Percentiles rank a stretch among this genome's conserved stretches.
phyloP scores from a whole-genome alignment of 35 echinoderm and acorn worm species.

The Heliocidaris erythrogramma region DNA sequence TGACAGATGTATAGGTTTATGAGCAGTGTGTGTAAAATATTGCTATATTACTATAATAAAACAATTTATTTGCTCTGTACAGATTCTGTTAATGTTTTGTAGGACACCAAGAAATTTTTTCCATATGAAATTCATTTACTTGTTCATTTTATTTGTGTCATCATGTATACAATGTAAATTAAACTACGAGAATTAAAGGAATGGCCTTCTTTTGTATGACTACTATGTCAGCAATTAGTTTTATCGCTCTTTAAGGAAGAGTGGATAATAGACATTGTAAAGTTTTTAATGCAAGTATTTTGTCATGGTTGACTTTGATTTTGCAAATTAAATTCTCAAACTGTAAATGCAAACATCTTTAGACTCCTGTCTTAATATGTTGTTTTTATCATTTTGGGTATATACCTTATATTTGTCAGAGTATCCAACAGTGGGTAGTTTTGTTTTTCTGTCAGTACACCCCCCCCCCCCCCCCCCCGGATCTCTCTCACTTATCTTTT shows the following conservation, averaged over 20 bases:
- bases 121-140: conserved; percentile 5
- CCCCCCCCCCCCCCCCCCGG: background rate
- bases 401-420: no score
- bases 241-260: conserved; percentile 32
- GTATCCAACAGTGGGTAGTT: no score
- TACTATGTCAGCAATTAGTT: conserved; percentile 50
- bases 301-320: conserved; percentile 52
- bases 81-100: conserved; percentile 39
- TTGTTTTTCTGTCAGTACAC: no score
- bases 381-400: background rate
- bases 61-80: conserved; percentile 44
- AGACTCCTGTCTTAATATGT: background rate
- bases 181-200: conserved; percentile 28
- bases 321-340: conserved; percentile 52
- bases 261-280: conserved; percentile 23
- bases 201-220: conserved; percentile 52
- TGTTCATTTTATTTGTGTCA: conserved; percentile 34
- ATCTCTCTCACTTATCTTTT: no score
- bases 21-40: conserved; percentile 51
- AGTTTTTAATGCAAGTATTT: conserved; percentile 53
- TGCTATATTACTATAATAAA: conserved; percentile 45
- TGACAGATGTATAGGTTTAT: background rate
- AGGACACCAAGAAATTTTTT: conserved; percentile 17
- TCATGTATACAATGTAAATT: conserved; percentile 51
- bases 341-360: conserved; percentile 11